phyloP scores from a whole-genome alignment of 92 coral and sea anemone genomes.

The Diadumene lineata region DNA sequence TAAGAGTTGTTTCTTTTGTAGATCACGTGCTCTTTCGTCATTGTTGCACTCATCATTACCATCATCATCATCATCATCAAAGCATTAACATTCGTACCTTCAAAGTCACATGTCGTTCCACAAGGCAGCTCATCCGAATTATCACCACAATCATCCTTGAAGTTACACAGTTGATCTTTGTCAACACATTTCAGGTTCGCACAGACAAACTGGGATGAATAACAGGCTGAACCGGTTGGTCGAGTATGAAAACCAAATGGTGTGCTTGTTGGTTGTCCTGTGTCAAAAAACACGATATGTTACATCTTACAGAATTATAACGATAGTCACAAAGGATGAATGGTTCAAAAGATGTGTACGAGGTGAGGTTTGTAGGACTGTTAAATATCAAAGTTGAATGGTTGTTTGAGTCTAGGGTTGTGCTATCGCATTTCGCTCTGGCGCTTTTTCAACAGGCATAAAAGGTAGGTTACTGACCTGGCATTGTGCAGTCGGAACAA shows the following conservation, averaged over 20 bases:
- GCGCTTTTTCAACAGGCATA: constrained; percentile 7
- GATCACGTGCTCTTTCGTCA: no score
- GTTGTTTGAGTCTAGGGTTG: no score
- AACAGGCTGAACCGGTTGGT: constrained; percentile 86
- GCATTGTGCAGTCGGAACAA: constrained; percentile 63
- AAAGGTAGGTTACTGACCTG: constrained; percentile 39
- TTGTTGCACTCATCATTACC: background rate
- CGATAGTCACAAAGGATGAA: no score
- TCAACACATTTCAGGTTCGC: constrained; percentile 89
- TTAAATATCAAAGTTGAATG: no score
- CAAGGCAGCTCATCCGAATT: constrained; percentile 96
- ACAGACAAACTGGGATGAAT: constrained; percentile 79
- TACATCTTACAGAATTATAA: no score
- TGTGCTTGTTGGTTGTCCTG: constrained; percentile 89
- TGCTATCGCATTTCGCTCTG: no score
- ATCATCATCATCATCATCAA: background rate
- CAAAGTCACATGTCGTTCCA: constrained; percentile 87
- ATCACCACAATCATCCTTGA: constrained; percentile 91
- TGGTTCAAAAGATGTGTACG: no score
- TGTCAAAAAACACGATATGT: no score
- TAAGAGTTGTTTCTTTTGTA: no score
- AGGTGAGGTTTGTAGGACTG: no score
- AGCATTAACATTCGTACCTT: no score
- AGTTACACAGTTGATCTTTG: constrained; percentile 94
- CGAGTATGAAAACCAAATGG: constrained; percentile 99